Percentiles rank a stretch among this genome's conserved stretches.
phyloP scores from a whole-genome alignment of 2,113 vertebrate species.

The Aphyosemion australe region DNA sequence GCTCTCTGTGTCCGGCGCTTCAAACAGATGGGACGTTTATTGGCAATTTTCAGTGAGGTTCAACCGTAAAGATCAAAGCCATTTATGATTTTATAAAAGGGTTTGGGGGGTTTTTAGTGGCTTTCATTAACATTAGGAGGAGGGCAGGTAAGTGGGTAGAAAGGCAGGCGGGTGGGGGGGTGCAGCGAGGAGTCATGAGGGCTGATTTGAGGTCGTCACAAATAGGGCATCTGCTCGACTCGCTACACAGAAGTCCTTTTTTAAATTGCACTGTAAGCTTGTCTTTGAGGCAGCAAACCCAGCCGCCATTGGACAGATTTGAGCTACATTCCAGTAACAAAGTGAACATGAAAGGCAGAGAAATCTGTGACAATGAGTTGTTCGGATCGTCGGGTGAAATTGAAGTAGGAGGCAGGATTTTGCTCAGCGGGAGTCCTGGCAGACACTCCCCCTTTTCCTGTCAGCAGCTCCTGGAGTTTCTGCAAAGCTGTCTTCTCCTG shows the following conservation, averaged over 20 bases:
- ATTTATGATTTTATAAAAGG: slow-evolving; percentile 16
- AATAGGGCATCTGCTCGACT: too few species aligned
- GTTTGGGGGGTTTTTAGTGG: background rate
- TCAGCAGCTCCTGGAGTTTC: background rate
- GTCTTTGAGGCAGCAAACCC: background rate
- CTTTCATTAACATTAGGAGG: background rate
- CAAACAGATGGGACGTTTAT: background rate
- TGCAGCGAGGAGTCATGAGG: too few species aligned
- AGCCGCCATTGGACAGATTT: background rate
- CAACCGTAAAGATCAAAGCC: slow-evolving; percentile 7
- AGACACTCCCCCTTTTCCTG: background rate
- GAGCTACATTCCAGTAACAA: background rate
- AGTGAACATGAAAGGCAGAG: background rate
- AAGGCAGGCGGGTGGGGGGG: background rate
- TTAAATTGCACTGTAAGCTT: too few species aligned
- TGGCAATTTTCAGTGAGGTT: background rate
- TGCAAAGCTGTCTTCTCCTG: background rate
- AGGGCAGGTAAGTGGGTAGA: background rate
- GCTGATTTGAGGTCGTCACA: too few species aligned
- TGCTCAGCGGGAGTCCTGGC: background rate
- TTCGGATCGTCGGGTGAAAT: slow-evolving; percentile 8
- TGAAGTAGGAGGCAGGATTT: background rate
- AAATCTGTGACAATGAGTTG: background rate
- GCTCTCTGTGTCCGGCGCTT: slow-evolving; percentile 3
- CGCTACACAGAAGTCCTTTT: too few species aligned